phyloP scores from a whole-genome alignment of 2,797 vertebrate species.

The Esox masquinongy region DNA sequence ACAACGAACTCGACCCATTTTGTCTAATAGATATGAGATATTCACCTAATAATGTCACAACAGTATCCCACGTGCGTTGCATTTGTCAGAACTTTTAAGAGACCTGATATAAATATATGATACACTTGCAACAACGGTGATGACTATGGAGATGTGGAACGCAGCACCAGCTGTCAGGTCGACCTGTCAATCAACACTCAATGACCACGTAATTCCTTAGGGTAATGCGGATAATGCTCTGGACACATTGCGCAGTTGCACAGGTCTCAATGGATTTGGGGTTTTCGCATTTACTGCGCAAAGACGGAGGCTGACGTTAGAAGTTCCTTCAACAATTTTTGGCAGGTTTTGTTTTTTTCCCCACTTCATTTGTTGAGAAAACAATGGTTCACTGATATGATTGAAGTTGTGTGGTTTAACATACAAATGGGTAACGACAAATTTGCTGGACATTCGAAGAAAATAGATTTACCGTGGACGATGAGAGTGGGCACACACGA shows the following conservation, averaged over 20 bases:
- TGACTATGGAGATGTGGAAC: not conserved
- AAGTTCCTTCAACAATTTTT: conserved; percentile 25
- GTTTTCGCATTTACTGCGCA: conserved; percentile 35
- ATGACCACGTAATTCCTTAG: conserved; percentile 68
- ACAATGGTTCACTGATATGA: not conserved
- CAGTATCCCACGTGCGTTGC: not conserved
- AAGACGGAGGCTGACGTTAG: conserved; percentile 42
- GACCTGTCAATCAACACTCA: conserved; percentile 27
- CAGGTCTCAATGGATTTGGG: conserved; percentile 58
- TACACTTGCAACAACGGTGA: not conserved
- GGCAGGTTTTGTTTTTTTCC: conserved; percentile 32
- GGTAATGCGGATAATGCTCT: conserved; percentile 78
- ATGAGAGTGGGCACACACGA: conserved; percentile 44
- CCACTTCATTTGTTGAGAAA: not conserved
- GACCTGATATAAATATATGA: not conserved
- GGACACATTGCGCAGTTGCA: conserved; percentile 52
- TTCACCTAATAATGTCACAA: not conserved
- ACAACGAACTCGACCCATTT: not conserved
- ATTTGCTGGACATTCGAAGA: conserved; percentile 31
- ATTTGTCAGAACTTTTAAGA: not conserved
- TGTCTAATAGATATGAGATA: not conserved
- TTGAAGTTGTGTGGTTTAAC: not conserved
- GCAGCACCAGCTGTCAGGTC: not conserved
- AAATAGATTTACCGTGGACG: conserved; percentile 5
- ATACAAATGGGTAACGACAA: conserved; percentile 5